Base-by-base conservation (phyloP, 23 tunicate genomes). In the Ascidia mentula region DNA sequence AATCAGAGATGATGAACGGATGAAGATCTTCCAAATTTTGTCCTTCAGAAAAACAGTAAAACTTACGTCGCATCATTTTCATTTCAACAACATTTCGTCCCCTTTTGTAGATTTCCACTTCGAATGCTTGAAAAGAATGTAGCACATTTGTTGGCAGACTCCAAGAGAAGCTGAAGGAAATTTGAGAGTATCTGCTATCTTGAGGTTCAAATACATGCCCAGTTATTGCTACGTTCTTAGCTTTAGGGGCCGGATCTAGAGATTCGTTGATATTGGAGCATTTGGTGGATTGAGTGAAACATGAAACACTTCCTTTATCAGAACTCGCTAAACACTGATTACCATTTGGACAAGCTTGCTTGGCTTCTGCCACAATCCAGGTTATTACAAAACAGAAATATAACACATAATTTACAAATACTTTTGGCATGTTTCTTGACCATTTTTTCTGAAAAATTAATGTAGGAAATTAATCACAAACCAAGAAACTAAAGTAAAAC, bases 41-140 rank as follows among this genome's bases (percentile, higher is more conserved):
- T 9, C 65, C 65, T 20, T 53, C 65, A 53, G 65, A 28, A 53
- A 53, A 53, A 53, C 65, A 53, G 24, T 53, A 53, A 53, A 53
- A 53, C 65, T 53, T 53, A 1, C 2, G 1, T 1, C 22, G 7
- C 22, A 53, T 9, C 2, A 5, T 53, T 6, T 3, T 53, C 2
- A 5, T 3, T 9, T 53, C 28, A 53, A 28, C 7, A 6, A 5
- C 13, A 53, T 20, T 20, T 53, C 22, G 22, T 6, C 65, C 65
- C 13, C 7, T 53, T 53, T 9, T 53, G 1, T 53, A 9, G 24
- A 53, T 28, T 3, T 53, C 65, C 22, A 53, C 13, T 28, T 53
- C 65, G 13, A 53, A 53, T 20, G 65, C 65, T 53, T 53, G 7
- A 9, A 53, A 53, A 26, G 65, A 20, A 20, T 53, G 65, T 28